Conservation (phyloP, 2,797 vertebrate species). For the Harpagifer antarcticus region DNA sequence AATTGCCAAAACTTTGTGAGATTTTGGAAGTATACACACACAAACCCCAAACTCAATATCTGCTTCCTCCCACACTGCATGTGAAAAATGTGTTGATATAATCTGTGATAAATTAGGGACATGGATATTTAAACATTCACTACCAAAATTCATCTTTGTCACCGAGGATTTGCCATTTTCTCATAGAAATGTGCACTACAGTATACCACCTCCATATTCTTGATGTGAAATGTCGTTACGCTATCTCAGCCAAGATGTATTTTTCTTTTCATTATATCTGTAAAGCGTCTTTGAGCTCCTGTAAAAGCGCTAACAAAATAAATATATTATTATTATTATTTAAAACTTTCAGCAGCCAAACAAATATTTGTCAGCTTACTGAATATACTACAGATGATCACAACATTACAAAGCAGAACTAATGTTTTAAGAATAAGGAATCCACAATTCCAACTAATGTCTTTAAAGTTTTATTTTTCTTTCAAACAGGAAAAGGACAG, state of each 20-base stretch:
- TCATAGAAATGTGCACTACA: not conserved
- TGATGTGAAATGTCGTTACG: not conserved
- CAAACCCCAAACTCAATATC: slow-evolving; percentile 27
- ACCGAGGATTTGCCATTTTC: not conserved
- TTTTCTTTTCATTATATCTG: not conserved
- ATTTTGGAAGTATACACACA: slow-evolving; percentile 18
- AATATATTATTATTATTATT: no score
- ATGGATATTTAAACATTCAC: slow-evolving; percentile 28
- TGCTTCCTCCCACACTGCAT: not conserved
- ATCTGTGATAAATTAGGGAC: slow-evolving; percentile 34
- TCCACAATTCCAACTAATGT: not conserved
- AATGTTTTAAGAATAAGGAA: not conserved
- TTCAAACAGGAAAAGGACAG: not conserved
- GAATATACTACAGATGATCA: not conserved
- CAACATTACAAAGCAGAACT: not conserved
- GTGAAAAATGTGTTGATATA: slow-evolving; percentile 25
- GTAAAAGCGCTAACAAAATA: no score
- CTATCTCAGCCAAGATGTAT: not conserved
- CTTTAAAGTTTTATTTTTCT: slow-evolving; percentile 3
- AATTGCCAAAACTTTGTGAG: not conserved
- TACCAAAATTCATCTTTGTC: slow-evolving; percentile 19
- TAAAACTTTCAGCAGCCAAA: no score
- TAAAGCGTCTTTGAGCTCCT: no score
- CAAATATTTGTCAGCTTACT: not conserved
- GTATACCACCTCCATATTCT: not conserved